Evolutionary conservation across 2,888 invertebrate species (phyloP), one percentile per base, ranked within the genome.

Genomic region (Sminthurinus aureus): DNA sequence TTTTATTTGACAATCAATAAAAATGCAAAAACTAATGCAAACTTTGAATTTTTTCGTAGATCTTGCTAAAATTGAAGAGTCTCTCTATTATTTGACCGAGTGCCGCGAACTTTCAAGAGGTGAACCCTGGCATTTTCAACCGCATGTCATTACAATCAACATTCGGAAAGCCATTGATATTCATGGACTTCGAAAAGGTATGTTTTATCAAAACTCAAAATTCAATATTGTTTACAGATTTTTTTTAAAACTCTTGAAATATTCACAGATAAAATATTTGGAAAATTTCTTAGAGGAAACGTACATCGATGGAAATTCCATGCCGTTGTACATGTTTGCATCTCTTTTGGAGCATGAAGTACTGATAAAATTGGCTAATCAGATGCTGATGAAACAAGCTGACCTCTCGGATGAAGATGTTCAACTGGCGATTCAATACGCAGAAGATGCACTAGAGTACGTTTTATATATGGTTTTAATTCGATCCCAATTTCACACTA

Each of bases 341-440:
- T 86, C 86, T 78, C 82, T 88, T n/a, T 79, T 87, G 18, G 87
- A 87, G 69, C 86, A 87, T 81, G 86, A 86, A 81, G 82, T 87
- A 78, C 82, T 88, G 58, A 84, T 87, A 66, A 85, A 85, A 51
- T 83, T 87, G 75, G 87, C 87, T 0, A 85, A 86, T 75, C 84
- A 87, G 83, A 85, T 88, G 67, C 84, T 87, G 73, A 84, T 87
- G 51, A 73, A 82, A 11, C 86, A 87, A 50, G 81, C 80, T 69
- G 83, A 79, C 73, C 87, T 86, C 24, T 83, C 86, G 15, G 85
- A 86, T 11, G 86, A 87, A 22, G 87, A 87, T 78, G 81, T 88
- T 24, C 79, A 81, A 24, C 81, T 83, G 13, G 86, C 88, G 51
- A 85, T 87, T 83, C 84, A 85, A 52, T 87, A 85, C 83, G 85